These are phyloP conservation scores for Gonioctena quinquepunctata DNA, from an alignment of 1,140 invertebrate species.

Conservation along the genomic window DNA sequence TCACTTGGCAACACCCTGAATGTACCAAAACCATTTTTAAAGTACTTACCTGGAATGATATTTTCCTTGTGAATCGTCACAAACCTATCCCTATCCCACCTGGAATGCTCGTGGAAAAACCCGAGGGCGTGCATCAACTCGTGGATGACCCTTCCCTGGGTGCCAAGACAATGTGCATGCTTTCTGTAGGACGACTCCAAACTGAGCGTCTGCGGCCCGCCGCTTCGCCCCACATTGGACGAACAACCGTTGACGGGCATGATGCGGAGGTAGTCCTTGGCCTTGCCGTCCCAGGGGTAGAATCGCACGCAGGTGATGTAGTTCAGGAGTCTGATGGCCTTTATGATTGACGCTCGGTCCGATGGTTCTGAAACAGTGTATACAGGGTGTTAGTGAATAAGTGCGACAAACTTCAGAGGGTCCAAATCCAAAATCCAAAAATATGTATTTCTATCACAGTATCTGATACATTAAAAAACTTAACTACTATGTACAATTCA, in stretches of 20 bases:
- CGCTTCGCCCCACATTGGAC: conserved; percentile 68
- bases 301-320: conserved; percentile 68
- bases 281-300: conserved; percentile 65
- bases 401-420: too few relatives aligned
- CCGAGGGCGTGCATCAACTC: conserved; percentile 70
- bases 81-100: conserved; percentile 65
- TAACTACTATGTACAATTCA: too few relatives aligned
- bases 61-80: conserved; percentile 63
- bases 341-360: conserved; percentile 63
- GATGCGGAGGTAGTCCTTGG: conserved; percentile 65
- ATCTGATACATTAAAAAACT: too few relatives aligned
- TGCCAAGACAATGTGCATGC: conserved; percentile 64
- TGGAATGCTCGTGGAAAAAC: conserved; percentile 69
- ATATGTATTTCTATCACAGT: too few relatives aligned
- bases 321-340: conserved; percentile 63
- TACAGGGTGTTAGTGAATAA: too few relatives aligned
- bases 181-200: conserved; percentile 64
- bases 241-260: conserved; percentile 72
- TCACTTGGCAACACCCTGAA: too few relatives aligned
- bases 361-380: conserved; percentile 58
- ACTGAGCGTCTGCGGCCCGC: conserved; percentile 69
- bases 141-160: conserved; percentile 66
- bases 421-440: too few relatives aligned
- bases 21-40: too few relatives aligned
- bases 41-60: conserved; percentile 59